Percentiles rank a stretch among this genome's conserved stretches.
Evolutionary conservation across 2,797 vertebrate species (phyloP).

Genomic region (Valencia hispanica): DNA sequence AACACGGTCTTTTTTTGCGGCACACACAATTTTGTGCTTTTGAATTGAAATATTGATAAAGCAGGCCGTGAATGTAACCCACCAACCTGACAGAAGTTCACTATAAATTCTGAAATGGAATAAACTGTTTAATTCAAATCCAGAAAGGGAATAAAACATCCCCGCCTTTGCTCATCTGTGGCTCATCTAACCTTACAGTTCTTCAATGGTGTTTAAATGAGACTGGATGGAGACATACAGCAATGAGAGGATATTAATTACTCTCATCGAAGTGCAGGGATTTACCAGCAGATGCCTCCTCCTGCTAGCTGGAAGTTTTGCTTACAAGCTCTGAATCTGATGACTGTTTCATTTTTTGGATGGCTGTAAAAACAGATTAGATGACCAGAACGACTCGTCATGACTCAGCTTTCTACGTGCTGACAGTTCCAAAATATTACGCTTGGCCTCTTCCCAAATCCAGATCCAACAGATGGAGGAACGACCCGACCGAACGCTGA

Average conservation of each 20-base stretch:
- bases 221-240: background rate
- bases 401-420: conserved; percentile 45
- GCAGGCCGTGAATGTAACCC: no score
- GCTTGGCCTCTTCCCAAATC: conserved; percentile 36
- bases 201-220: background rate
- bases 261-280: conserved; percentile 14
- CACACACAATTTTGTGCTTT: no score
- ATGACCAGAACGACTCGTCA: conserved; percentile 36
- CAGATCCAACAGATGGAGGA: conserved; percentile 42
- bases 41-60: no score
- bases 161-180: background rate
- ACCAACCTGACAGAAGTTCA: no score
- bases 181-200: background rate
- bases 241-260: background rate
- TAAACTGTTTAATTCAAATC: background rate
- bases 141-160: background rate
- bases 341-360: conserved; percentile 26
- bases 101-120: background rate
- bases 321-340: conserved; percentile 16
- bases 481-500: background rate
- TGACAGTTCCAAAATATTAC: conserved; percentile 42
- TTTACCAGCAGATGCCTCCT: conserved; percentile 29
- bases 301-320: conserved; percentile 4
- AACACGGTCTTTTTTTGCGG: no score
- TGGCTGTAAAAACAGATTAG: conserved; percentile 37